Percentiles rank a stretch among this genome's conserved stretches.
phyloP scores from a whole-genome alignment of 2,113 vertebrate genomes.

The Gallinago jamesoni region DNA sequence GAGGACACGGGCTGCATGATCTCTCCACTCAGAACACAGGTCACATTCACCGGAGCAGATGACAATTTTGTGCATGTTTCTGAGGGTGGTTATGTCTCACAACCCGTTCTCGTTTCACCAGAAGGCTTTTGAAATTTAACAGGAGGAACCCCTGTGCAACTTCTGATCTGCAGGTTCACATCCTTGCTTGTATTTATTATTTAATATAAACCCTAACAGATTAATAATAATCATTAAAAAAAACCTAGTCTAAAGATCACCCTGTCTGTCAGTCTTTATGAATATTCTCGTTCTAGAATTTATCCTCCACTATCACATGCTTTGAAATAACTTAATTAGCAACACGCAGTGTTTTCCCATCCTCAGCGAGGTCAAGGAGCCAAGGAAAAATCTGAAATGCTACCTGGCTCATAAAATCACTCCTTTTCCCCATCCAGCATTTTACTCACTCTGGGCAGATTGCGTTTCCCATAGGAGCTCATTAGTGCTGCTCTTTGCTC shows the following conservation, averaged over 20 bases:
- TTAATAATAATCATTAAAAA: background rate
- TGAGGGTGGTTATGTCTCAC: background rate
- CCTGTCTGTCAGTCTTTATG: background rate
- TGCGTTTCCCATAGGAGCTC: constrained; percentile 26
- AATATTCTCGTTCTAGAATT: background rate
- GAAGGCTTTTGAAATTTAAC: background rate
- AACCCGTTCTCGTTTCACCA: background rate
- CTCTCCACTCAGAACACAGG: background rate
- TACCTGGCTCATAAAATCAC: background rate
- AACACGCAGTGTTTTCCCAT: background rate
- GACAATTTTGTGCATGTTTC: background rate
- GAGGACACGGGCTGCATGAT: background rate
- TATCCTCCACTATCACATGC: background rate
- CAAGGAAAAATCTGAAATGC: background rate
- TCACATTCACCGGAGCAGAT: background rate
- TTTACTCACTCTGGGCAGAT: background rate
- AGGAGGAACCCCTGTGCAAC: background rate
- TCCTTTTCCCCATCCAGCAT: background rate
- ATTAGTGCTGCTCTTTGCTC: constrained; percentile 49
- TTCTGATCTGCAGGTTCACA: background rate
- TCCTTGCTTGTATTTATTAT: background rate
- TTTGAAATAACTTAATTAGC: background rate
- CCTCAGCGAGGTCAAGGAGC: background rate
- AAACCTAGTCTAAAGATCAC: background rate
- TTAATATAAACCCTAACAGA: background rate